A percentile compares a stretch with the other conserved stretches of the same genome.
phyloP scores from a whole-genome alignment of 1,140 invertebrate genomes.

The Agraylea sexmaculata region DNA sequence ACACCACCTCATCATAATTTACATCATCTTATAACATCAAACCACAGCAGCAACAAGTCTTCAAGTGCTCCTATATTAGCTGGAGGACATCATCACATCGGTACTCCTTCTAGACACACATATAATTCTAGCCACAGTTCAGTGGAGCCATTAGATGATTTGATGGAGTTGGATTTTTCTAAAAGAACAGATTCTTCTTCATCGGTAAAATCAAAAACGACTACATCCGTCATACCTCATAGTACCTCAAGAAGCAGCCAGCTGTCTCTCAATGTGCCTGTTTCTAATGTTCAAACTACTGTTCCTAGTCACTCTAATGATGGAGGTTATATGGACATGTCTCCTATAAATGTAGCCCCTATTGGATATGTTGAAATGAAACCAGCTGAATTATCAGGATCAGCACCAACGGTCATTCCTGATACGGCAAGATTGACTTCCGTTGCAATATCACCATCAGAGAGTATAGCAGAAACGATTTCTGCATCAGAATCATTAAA shows the following conservation, averaged over 20 bases:
- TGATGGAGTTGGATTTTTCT: slow-evolving; percentile 72
- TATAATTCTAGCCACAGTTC: slow-evolving; percentile 48
- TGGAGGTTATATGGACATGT: slow-evolving; percentile 48
- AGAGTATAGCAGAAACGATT: slow-evolving; percentile 6
- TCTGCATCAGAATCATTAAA: not conserved
- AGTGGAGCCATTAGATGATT: slow-evolving; percentile 57
- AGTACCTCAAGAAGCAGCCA: slow-evolving; percentile 19
- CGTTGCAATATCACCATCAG: slow-evolving; percentile 13
- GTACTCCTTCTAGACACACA: slow-evolving; percentile 30
- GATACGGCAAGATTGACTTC: slow-evolving; percentile 15
- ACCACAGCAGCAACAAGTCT: slow-evolving; percentile 35
- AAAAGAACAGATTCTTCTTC: slow-evolving; percentile 31
- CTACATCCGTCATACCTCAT: slow-evolving; percentile 29
- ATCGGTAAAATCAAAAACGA: slow-evolving; percentile 23
- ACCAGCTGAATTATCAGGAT: slow-evolving; percentile 14
- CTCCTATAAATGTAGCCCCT: slow-evolving; percentile 27
- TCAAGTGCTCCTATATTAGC: slow-evolving; percentile 46
- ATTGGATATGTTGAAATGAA: slow-evolving; percentile 26
- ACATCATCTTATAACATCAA: slow-evolving; percentile 9
- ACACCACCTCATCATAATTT: slow-evolving; percentile 25
- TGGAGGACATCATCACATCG: slow-evolving; percentile 22
- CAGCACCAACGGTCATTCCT: slow-evolving; percentile 12
- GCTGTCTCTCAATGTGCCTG: slow-evolving; percentile 9
- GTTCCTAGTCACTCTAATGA: slow-evolving; percentile 24
- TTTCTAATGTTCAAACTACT: no score